A percentile compares a stretch with the other conserved stretches of the same genome.
Conservation (phyloP, 2,888 invertebrate genomes). For the Drosophila paracracens region DNA sequence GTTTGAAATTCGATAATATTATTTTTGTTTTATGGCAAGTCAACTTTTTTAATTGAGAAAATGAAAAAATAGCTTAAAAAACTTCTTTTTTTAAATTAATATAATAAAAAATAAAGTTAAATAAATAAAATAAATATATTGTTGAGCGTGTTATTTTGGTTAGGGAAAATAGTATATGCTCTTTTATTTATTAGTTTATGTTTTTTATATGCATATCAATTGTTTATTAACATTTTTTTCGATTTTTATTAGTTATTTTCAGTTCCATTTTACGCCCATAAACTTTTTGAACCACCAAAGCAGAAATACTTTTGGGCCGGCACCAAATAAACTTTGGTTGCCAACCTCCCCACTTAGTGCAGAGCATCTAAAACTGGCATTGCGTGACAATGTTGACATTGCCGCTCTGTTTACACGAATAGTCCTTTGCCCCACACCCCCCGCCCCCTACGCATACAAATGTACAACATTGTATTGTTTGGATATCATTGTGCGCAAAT, state of each 20-base stretch:
- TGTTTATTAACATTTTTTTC: not conserved
- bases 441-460: conserved; percentile 3
- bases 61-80: too few relatives aligned
- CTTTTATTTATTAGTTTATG: too few relatives aligned
- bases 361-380: conserved; percentile 18
- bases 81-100: not conserved
- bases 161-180: not conserved
- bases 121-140: not conserved
- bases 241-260: not conserved
- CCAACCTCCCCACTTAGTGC: conserved; percentile 1
- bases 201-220: not conserved
- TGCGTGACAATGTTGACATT: conserved; percentile 62
- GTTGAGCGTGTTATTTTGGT: not conserved
- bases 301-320: conserved; percentile 15
- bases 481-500: conserved; percentile 63
- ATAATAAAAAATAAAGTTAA: not conserved
- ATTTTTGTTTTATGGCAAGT: not conserved
- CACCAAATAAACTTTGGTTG: conserved; percentile 31
- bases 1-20: not conserved
- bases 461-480: conserved; percentile 52
- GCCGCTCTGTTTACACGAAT: conserved; percentile 61
- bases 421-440: conserved; percentile 3
- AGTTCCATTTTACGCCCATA: not conserved
- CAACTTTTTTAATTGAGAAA: not conserved
- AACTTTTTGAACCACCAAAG: conserved; percentile 17